A percentile compares a stretch with the other conserved stretches of the same genome.
Evolutionary conservation across 2,113 vertebrate genomes (phyloP).

Genomic region (human (Homo sapiens)): GRCh38 chr11:89510501-89511000

Average conservation of each 20-base stretch:
- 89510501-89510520: neutral
- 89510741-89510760: neutral
- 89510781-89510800: neutral
- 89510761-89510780: neutral
- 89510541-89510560: neutral
- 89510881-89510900: neutral
- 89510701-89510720: neutral
- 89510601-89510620: neutral
- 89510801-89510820: slow-evolving; percentile 4
- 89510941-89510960: neutral
- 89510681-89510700: neutral
- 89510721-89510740: neutral
- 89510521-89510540: neutral
- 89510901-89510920: neutral
- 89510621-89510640: neutral
- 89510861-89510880: neutral
- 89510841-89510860: neutral
- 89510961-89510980: neutral
- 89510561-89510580: neutral
- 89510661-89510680: neutral
- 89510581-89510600: neutral
- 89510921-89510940: neutral
- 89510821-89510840: neutral
- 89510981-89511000: neutral
- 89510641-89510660: neutral